Evolutionary conservation across 2,888 invertebrate species (phyloP), one percentile per base, ranked within the genome.

Genomic region (Nipponacmea schrenckii): DNA sequence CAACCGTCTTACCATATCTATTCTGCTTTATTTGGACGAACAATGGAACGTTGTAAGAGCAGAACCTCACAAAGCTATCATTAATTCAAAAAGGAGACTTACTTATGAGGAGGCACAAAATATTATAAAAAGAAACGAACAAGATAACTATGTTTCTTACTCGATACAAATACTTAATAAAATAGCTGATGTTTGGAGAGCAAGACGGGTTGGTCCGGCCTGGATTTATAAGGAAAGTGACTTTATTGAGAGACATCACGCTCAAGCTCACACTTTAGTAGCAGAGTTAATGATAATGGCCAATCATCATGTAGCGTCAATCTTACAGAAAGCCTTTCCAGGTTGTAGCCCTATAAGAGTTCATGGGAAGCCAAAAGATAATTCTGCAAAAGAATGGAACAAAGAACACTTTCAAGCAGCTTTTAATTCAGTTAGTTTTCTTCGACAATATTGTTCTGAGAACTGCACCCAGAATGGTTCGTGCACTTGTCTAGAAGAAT

Each of bases 241-340:
- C 31, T 67, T 69, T 17, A 74, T 74, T 39, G 74, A 77, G 26
- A 79, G 75, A 39, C 46, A 74, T 12, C 68, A 79, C n/a, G 79
- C 82, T 2, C 76, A 83, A 26, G 81, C 84, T 2, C 77, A 80
- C 64, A 74, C 78, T 65, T 68, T 88, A 74, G 77, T 85, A n/a
- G 81, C 85, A 69, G 88, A 88, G 77, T 74, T 87, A 50, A 76
- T 82, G 75, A 78, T 86, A 15, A 80, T 80, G 71, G 79, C 85
- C 17, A 83, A 85, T 74, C 76, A 76, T 50, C 78, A 84, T 67
- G 80, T 86, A 7, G 86, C 84, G 1, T 74, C 76, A 50, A 73
- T 81, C 26, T 77, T 87, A 39, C 62, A 80, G 15, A 68, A 73
- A 10, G 73, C 67, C 8, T 84, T 79, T 69, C 83, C 83, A 1